These are phyloP conservation scores for Holothuria leucospilota DNA, from an alignment of 53 echinoderm and acorn worm genomes.

Conservation along the genomic window DNA sequence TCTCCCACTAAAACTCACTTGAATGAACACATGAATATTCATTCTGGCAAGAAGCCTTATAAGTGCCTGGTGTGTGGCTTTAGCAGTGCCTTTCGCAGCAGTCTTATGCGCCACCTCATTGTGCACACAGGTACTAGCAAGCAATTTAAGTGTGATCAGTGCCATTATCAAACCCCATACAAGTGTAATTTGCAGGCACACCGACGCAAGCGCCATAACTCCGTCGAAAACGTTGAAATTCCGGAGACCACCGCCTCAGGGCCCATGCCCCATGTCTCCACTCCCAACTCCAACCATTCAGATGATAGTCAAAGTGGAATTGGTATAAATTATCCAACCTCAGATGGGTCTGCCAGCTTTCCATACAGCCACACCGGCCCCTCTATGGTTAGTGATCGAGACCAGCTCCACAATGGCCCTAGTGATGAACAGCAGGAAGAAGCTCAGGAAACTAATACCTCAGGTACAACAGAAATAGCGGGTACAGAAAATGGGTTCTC, in stretches of 20 bases:
- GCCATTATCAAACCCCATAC: conserved; percentile 98
- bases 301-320: conserved; percentile 56
- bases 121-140: conserved; percentile 98
- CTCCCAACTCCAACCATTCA: conserved; percentile 47
- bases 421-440: conserved; percentile 31
- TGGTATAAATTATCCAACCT: conserved; percentile 59
- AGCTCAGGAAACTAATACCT: conserved; percentile 56
- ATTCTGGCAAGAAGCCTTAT: conserved; percentile 98
- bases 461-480: conserved; percentile 42
- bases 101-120: conserved; percentile 97
- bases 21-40: conserved; percentile 99
- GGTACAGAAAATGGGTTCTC: conserved; percentile 47
- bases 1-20: conserved; percentile 94
- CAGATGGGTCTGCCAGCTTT: conserved; percentile 17
- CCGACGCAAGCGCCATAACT: conserved; percentile 85
- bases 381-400: conserved; percentile 11
- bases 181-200: conserved; percentile 98
- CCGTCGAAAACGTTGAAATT: conserved; percentile 51
- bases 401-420: conserved; percentile 30
- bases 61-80: conserved; percentile 99
- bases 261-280: conserved; percentile 22
- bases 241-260: conserved; percentile 33
- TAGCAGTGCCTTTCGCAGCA: conserved; percentile 99
- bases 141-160: conserved; percentile 97
- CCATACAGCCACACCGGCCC: conserved; percentile 19